phyloP scores from a whole-genome alignment of 2,888 invertebrate species.

The Drosophila hamatofila region DNA sequence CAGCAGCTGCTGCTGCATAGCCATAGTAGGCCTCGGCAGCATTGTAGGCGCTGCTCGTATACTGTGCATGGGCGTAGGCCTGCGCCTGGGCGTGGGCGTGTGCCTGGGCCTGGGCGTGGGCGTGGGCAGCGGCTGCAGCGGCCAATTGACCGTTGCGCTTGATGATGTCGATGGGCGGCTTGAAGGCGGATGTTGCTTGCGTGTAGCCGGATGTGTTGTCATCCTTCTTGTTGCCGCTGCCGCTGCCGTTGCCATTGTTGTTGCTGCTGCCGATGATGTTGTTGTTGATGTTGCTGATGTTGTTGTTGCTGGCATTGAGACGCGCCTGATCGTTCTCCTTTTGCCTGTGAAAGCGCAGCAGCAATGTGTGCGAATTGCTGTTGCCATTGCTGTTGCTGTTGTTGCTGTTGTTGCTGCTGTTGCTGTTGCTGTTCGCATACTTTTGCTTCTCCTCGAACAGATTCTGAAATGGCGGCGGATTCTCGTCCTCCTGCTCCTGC shows the following conservation, averaged over 20 bases:
- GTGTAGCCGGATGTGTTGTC: constrained; percentile 87
- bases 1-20: constrained; percentile 72
- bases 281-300: constrained; percentile 70
- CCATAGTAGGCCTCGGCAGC: constrained; percentile 78
- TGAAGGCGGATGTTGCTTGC: constrained; percentile 91
- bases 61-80: constrained; percentile 54
- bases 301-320: constrained; percentile 62
- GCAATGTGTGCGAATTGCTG: constrained; percentile 77
- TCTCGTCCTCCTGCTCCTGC: constrained; percentile 91
- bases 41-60: constrained; percentile 71
- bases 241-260: background rate
- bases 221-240: constrained; percentile 28
- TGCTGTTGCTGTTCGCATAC: constrained; percentile 69
- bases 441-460: constrained; percentile 92
- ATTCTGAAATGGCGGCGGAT: constrained; percentile 92
- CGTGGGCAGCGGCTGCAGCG: constrained; percentile 66
- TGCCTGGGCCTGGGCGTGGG: constrained; percentile 54
- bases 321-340: constrained; percentile 85
- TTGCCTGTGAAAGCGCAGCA: constrained; percentile 86
- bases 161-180: constrained; percentile 89
- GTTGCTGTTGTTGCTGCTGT: constrained; percentile 12
- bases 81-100: constrained; percentile 48
- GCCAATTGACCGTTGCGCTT: constrained; percentile 85
- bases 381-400: constrained; percentile 14
- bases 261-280: constrained; percentile 5